phyloP scores from a whole-genome alignment of 2,113 vertebrate genomes.

The Gallinago jamesoni region DNA sequence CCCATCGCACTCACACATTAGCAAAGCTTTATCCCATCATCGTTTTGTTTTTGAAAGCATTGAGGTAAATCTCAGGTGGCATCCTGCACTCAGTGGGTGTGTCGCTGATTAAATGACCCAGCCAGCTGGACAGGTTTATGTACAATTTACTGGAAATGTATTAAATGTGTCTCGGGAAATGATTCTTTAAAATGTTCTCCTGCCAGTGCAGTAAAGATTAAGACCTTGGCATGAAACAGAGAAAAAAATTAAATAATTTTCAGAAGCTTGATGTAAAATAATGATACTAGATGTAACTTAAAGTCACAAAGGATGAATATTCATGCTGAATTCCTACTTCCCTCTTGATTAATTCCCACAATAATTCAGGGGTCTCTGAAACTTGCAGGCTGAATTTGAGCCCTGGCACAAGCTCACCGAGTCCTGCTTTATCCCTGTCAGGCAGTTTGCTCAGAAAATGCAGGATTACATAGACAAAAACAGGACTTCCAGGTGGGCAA shows the following conservation, averaged over 20 bases:
- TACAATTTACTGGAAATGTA: slow-evolving; percentile 76
- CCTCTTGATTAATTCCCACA: neutral
- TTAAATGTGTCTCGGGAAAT: slow-evolving; percentile 79
- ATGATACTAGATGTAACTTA: slow-evolving; percentile 29
- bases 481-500: slow-evolving; percentile 36
- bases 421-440: neutral
- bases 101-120: slow-evolving; percentile 75
- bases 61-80: slow-evolving; percentile 70
- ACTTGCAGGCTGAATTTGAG: slow-evolving; percentile 12
- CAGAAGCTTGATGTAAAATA: slow-evolving; percentile 56
- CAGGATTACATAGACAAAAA: neutral
- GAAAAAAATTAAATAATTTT: slow-evolving; percentile 70
- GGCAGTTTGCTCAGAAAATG: slow-evolving; percentile 4
- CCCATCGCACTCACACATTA: slow-evolving; percentile 79
- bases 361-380: slow-evolving; percentile 17
- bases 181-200: slow-evolving; percentile 77
- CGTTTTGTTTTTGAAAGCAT: slow-evolving; percentile 69
- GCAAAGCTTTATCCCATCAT: slow-evolving; percentile 80
- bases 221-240: slow-evolving; percentile 67
- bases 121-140: slow-evolving; percentile 74
- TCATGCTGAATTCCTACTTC: neutral
- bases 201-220: slow-evolving; percentile 70
- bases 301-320: slow-evolving; percentile 29
- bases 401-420: neutral
- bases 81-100: slow-evolving; percentile 66